Base-by-base conservation (phyloP, 2,888 invertebrate species). In the Nemurella pictetii region DNA sequence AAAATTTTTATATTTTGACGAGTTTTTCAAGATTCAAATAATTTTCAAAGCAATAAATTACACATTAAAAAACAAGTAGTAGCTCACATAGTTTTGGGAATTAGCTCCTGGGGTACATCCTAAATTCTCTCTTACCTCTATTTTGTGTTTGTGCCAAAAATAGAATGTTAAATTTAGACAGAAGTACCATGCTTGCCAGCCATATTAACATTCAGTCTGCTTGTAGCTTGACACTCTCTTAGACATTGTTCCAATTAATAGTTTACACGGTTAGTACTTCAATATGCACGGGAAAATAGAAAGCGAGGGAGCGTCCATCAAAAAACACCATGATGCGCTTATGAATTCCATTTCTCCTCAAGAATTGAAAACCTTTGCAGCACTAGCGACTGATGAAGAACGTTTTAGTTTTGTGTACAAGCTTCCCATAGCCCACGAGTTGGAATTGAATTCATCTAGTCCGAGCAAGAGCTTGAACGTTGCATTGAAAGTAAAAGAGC, bases 401-500 rank as follows among this genome's bases (percentile, higher is more conserved):
- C 93, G 95, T 85, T 93, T 95, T 85, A 91, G 92, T 85, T 94
- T 93, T 90, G 90, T 94, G 75, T 86, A 87, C 83, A 86, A 86
- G 81, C 84, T 87, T 28, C 86, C 89, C 2, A 88, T 88, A 80
- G 88, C 87, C 35, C 89, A 90, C 84, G 88, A 89, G 27, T 87
- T 90, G 29, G 88, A 88, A 72, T 86, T 89, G 86, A 90, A 90
- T 80, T 89, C 89, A 15, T 90, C 91, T 87, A 90, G 90, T 55
- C 90, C 91, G 87, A 90, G 90, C 85, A 95, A 96, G 90, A 92
- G 92, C 89, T 89, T 91, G 7, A 91, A 92, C 85, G 91, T 91
- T 88, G 94, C 96, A 9, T 90, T 92, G n/a, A 90, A 91, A 86
- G 90, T 93, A 55, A 96, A 96, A 90, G 92, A 94, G 87, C 92